Conservation (phyloP, 2,113 vertebrate species). For the Hydrolagus affinis region DNA sequence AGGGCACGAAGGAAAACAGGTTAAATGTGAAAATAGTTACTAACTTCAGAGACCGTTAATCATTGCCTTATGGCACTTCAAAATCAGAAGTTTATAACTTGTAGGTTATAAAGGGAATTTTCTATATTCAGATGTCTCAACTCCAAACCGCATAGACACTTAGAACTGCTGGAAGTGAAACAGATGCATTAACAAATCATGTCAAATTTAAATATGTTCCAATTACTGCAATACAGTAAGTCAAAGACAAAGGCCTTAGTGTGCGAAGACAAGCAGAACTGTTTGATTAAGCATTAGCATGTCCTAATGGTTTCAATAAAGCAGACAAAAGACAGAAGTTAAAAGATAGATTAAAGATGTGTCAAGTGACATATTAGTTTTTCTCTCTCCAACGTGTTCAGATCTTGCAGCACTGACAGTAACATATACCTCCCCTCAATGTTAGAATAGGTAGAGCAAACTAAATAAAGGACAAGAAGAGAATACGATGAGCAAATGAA, state of each 20-base stretch:
- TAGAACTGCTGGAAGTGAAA: slow-evolving; percentile 23
- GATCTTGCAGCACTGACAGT: background rate
- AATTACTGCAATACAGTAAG: slow-evolving; percentile 21
- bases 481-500: too few relatives aligned
- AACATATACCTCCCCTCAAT: too few relatives aligned
- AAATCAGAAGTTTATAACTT: slow-evolving; percentile 22
- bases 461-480: too few relatives aligned
- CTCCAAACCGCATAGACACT: background rate
- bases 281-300: background rate
- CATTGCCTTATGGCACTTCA: slow-evolving; percentile 25
- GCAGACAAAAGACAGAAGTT: background rate
- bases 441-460: too few relatives aligned
- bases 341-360: background rate
- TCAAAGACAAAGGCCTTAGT: background rate
- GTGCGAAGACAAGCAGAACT: background rate
- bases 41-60: slow-evolving; percentile 30
- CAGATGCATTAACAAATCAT: slow-evolving; percentile 11
- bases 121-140: slow-evolving; percentile 16
- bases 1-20: slow-evolving; percentile 30
- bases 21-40: slow-evolving; percentile 33
- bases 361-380: background rate
- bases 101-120: background rate
- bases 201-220: slow-evolving; percentile 9
- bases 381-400: background rate
- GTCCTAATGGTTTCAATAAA: background rate